phyloP scores from a whole-genome alignment of 2,113 vertebrate species.

The Tupaia chinensis region DNA sequence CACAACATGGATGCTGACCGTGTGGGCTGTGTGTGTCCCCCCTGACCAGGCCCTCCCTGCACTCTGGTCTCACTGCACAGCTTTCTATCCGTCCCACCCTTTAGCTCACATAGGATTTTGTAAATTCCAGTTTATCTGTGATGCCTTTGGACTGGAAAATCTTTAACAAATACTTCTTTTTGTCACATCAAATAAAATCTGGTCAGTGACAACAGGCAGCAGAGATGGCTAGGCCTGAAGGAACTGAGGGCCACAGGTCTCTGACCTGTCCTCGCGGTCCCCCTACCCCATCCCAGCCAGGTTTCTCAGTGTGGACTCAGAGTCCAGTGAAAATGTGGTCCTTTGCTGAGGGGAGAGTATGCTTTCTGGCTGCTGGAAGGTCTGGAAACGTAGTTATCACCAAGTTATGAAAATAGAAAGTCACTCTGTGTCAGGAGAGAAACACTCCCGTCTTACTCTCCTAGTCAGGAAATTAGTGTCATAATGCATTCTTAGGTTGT shows the following conservation, averaged over 20 bases:
- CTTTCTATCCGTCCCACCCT: not conserved
- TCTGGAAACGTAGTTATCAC: no score
- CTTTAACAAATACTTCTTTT: not conserved
- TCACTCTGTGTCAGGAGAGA: not conserved
- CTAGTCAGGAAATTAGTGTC: not conserved
- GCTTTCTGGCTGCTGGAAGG: not conserved
- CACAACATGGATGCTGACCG: not conserved
- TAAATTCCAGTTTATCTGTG: not conserved
- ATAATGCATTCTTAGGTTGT: not conserved
- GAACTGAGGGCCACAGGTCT: not conserved
- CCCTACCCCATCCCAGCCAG: not conserved
- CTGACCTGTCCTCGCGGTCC: not conserved
- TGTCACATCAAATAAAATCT: not conserved
- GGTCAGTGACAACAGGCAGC: not conserved
- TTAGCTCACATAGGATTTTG: not conserved
- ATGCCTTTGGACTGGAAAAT: not conserved
- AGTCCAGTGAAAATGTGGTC: not conserved
- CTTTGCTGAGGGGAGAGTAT: not conserved
- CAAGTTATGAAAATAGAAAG: not conserved
- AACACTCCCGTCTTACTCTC: not conserved
- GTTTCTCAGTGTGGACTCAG: no score
- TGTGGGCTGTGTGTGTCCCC: no score
- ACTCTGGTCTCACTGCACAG: not conserved
- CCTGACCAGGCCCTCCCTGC: fast-evolving
- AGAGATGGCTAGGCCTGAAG: no score